Percentiles rank a stretch among this genome's conserved stretches.
Conservation (phyloP, 2,797 vertebrate genomes). For the Jordanella pulchra region DNA sequence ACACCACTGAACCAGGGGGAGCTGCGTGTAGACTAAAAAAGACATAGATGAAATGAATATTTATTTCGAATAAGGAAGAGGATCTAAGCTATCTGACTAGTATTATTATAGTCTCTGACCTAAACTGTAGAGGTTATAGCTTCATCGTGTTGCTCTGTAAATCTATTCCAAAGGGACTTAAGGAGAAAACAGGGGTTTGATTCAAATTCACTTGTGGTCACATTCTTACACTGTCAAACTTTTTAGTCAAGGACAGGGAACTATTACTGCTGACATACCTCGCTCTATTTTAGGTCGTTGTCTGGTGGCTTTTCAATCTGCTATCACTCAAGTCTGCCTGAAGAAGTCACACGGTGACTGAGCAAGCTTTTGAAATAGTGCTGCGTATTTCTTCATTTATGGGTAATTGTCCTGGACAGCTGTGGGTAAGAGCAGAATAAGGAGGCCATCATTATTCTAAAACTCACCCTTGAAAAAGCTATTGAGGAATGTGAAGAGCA, state of each 20-base stretch:
- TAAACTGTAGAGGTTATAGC: conserved; percentile 75
- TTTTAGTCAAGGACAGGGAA: conserved; percentile 69
- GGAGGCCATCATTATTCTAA: conserved; percentile 49
- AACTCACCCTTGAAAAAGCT: conserved; percentile 35
- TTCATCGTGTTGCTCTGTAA: conserved; percentile 67
- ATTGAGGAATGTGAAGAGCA: conserved; percentile 33
- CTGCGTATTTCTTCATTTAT: conserved; percentile 45
- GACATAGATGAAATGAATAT: conserved; percentile 76
- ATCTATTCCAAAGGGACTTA: conserved; percentile 60
- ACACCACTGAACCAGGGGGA: conserved; percentile 70
- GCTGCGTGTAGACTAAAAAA: conserved; percentile 49
- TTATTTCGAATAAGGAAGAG: conserved; percentile 70
- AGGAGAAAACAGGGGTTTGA: conserved; percentile 46
- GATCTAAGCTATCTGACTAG: conserved; percentile 59
- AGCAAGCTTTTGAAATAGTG: conserved; percentile 47
- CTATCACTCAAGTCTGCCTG: conserved; percentile 38
- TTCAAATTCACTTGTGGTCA: conserved; percentile 50
- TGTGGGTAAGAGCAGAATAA: conserved; percentile 42
- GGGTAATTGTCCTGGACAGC: conserved; percentile 61
- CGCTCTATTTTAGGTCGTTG: conserved; percentile 31
- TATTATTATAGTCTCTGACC: conserved; percentile 73
- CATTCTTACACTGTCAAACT: conserved; percentile 59
- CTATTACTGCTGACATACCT: conserved; percentile 39
- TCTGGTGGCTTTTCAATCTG: conserved; percentile 36
- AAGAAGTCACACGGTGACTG: conserved; percentile 35